Evolutionary conservation across 1,140 invertebrate species (phyloP).

Genomic region (Heliconius congener): DNA sequence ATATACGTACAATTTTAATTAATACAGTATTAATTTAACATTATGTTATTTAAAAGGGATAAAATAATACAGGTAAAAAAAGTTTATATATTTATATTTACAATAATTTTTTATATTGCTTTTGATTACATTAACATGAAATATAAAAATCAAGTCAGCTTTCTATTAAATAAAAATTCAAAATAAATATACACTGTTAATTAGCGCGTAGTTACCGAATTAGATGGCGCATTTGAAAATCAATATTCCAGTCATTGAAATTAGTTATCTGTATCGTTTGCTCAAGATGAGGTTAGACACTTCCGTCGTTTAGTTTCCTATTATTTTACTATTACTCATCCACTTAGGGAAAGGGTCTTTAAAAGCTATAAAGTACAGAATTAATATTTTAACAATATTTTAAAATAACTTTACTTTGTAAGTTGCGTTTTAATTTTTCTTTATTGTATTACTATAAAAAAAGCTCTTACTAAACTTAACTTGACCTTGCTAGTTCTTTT

Average conservation of each 20-base stretch:
- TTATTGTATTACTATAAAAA: constrained; percentile 55
- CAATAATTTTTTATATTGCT: too few relatives aligned
- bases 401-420: constrained; percentile 38
- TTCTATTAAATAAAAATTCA: constrained; percentile 15
- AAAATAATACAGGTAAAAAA: background rate
- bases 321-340: constrained; percentile 60
- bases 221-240: constrained; percentile 9
- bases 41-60: background rate
- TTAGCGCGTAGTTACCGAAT: background rate
- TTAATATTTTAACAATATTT: constrained; percentile 59
- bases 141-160: background rate
- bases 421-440: constrained; percentile 34
- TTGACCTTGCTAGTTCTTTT: constrained; percentile 85
- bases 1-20: background rate
- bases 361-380: constrained; percentile 46
- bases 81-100: background rate
- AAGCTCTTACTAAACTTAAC: constrained; percentile 75
- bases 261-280: constrained; percentile 26
- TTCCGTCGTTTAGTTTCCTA: constrained; percentile 73
- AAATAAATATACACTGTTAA: background rate
- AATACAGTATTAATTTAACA: background rate
- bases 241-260: constrained; percentile 28
- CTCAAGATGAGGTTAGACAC: constrained; percentile 39
- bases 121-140: background rate
- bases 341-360: constrained; percentile 43